Evolutionary conservation across 2,888 invertebrate species (phyloP).

Genomic region (Eudemis profundana): DNA sequence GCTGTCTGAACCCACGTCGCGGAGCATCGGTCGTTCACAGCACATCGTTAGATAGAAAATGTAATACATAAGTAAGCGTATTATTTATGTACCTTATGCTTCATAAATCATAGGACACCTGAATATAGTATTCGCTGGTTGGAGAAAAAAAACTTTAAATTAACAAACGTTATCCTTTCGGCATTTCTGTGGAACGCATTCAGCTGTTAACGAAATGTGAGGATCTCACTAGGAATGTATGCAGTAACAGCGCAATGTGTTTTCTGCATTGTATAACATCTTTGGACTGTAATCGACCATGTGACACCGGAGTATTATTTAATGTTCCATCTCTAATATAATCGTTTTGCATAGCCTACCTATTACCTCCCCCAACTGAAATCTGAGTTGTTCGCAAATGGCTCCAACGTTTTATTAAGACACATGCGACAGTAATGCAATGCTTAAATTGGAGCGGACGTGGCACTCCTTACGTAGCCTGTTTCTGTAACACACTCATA

Average conservation of each 20-base stretch:
- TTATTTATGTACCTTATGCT: not conserved
- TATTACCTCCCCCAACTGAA: not conserved
- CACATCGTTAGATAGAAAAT: slow-evolving; percentile 16
- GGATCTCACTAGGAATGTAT: no score
- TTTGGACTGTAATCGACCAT: no score
- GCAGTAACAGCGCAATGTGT: no score
- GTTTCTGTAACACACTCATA: slow-evolving; percentile 43
- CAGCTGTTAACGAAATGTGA: no score
- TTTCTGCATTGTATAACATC: no score
- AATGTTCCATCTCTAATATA: not conserved
- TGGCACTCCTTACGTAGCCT: slow-evolving; percentile 33
- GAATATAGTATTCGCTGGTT: no score
- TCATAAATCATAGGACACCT: not conserved
- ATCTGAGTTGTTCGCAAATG: slow-evolving; percentile 19
- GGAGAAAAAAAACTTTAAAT: no score
- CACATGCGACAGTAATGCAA: slow-evolving; percentile 38
- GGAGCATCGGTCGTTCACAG: not conserved
- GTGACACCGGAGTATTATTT: not conserved
- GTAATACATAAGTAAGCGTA: not conserved
- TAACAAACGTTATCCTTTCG: no score
- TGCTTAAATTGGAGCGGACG: slow-evolving; percentile 36
- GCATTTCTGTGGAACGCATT: no score
- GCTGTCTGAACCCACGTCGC: not conserved
- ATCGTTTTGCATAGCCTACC: not conserved
- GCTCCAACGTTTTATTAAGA: slow-evolving; percentile 30